Conservation (phyloP, 2,113 vertebrate genomes). For the Lophius piscatorius region DNA sequence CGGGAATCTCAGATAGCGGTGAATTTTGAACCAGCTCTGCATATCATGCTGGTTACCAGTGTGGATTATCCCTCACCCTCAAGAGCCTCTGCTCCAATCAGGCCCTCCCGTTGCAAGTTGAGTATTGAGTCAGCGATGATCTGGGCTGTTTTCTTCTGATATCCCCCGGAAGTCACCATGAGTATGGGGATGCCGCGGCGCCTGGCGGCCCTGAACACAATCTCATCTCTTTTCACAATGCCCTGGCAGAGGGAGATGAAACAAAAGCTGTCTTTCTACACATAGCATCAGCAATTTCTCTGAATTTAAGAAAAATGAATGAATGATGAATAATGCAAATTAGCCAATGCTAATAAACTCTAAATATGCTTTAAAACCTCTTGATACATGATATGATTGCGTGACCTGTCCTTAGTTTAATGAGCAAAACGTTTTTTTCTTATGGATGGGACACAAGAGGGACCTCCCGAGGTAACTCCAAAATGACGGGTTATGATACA, state of each 20-base stretch:
- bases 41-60: conserved; percentile 61
- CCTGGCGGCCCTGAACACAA: conserved; percentile 87
- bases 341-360: too few species aligned
- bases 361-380: too few species aligned
- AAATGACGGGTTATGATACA: too few species aligned
- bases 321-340: too few species aligned
- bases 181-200: conserved; percentile 86
- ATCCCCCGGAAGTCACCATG: conserved; percentile 95
- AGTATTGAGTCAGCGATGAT: conserved; percentile 97
- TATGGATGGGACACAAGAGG: too few species aligned
- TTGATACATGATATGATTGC: too few species aligned
- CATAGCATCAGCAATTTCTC: background rate
- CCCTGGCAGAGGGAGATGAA: conserved; percentile 78
- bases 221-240: conserved; percentile 89
- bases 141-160: conserved; percentile 92
- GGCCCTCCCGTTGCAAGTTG: conserved; percentile 85
- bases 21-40: conserved; percentile 45
- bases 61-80: conserved; percentile 62
- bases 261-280: background rate
- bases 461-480: too few species aligned
- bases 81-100: conserved; percentile 75
- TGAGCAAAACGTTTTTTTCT: too few species aligned
- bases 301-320: too few species aligned
- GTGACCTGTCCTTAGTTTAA: too few species aligned
- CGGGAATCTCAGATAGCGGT: conserved; percentile 53